Evolutionary conservation across 2,888 invertebrate genomes (phyloP).

Genomic region (Podotricha telesiphe): DNA sequence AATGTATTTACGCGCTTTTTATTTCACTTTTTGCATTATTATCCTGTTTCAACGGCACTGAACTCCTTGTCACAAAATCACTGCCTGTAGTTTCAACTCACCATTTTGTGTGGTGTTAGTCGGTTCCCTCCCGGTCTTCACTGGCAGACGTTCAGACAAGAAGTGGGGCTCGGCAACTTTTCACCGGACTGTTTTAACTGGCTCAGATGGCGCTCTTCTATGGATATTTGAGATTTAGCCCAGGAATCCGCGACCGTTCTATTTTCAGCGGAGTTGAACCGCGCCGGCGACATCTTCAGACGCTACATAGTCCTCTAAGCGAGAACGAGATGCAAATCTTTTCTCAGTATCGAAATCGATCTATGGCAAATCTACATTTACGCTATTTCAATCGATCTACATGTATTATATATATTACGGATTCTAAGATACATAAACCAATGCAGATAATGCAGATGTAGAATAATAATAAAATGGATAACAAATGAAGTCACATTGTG

Average conservation of each 20-base stretch:
- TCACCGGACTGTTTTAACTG: constrained; percentile 89
- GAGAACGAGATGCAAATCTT: constrained; percentile 65
- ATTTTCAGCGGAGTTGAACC: constrained; percentile 76
- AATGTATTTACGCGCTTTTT: constrained; percentile 58
- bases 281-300: constrained; percentile 63
- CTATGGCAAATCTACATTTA: constrained; percentile 73
- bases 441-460: constrained; percentile 44
- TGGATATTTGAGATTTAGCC: constrained; percentile 86
- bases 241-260: constrained; percentile 83
- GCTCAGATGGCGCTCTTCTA: constrained; percentile 88
- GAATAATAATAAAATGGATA: constrained; percentile 18
- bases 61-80: constrained; percentile 77
- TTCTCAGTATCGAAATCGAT: constrained; percentile 53
- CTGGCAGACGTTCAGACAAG: constrained; percentile 90
- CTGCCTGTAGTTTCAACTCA: constrained; percentile 81
- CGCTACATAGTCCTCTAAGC: constrained; percentile 52
- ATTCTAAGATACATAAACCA: constrained; percentile 57
- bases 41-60: constrained; percentile 71
- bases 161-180: constrained; percentile 89
- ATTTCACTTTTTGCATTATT: constrained; percentile 63
- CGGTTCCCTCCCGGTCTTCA: constrained; percentile 86
- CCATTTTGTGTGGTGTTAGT: constrained; percentile 87
- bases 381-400: constrained; percentile 80
- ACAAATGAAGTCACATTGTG: background rate
- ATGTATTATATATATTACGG: constrained; percentile 54